Base-by-base conservation (phyloP, 2,113 vertebrate genomes). In the Coracopsis vasa region DNA sequence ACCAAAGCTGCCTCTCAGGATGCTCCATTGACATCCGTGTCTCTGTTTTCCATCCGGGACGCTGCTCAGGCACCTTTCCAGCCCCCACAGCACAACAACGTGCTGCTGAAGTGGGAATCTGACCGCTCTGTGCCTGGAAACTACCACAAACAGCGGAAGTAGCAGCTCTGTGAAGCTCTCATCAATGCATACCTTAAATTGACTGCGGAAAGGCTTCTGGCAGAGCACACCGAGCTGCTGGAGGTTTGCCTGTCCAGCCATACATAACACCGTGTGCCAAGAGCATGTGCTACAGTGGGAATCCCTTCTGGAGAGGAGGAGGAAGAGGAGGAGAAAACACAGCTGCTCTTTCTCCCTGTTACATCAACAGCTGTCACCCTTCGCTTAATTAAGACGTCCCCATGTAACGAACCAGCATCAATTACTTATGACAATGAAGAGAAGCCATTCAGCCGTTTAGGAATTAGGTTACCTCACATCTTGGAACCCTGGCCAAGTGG, bases 191-290 rank as follows among this genome's bases (percentile, higher is more conserved):
- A 7, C 65, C 44, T 65, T 28, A 16, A 64, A n/a, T 88, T 82
- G 50, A 31, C 17, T 15, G 23, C 16, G 39, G 15, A 10, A 81
- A 81, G 48, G 19, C 31, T 62, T 69, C 16, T 9, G 16, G 18
- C 25, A 19, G 54, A 69, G 21, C 0, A 2, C 31, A 33, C 13
- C 14, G 5, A 81, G 48, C 18, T 35, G 39, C 35, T 28, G 31
- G 75, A 74, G 25, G 5, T 42, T 27, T 31, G 20, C 7, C 45
- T 20, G 21, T 8, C 37, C 42, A 20, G 27, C 3, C 8, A 44
- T 3, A 33, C 0, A 4, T 45, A 65, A 51, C 64, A n/a, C 28
- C 16, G 0, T 0, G 13, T 7, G 14, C 7, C 41, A 16, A 12
- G 31, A 29, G 19, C 1, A 0, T 18, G 3, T 1, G 8, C 58